Percentiles rank a stretch among this genome's conserved stretches.
Evolutionary conservation across 2,888 invertebrate species (phyloP).

Genomic region (Scotopteryx bipunctaria): DNA sequence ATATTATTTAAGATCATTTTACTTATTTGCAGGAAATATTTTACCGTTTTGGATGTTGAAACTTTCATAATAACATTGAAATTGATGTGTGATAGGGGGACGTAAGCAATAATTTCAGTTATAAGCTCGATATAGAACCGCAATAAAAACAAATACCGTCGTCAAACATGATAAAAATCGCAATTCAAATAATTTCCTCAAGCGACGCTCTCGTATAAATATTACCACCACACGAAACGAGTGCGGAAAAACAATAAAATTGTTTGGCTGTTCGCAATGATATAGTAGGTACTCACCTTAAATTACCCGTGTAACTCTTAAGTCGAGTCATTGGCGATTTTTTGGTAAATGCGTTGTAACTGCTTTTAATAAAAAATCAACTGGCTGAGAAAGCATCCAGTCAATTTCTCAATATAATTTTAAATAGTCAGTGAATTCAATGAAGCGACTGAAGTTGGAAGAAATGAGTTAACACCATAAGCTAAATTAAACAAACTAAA

Average conservation of each 20-base stretch:
- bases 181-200: slow-evolving; percentile 21
- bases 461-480: too few relatives aligned
- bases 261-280: slow-evolving; percentile 33
- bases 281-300: too few relatives aligned
- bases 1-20: neutral
- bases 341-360: too few relatives aligned
- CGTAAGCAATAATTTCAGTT: neutral
- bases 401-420: too few relatives aligned
- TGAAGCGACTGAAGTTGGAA: too few relatives aligned
- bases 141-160: neutral
- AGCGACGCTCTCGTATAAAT: slow-evolving; percentile 22
- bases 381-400: too few relatives aligned
- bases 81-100: too few relatives aligned
- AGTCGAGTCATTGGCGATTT: too few relatives aligned
- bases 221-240: slow-evolving; percentile 21
- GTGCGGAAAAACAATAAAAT: slow-evolving; percentile 40
- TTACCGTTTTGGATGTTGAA: neutral
- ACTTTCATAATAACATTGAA: neutral
- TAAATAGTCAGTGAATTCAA: too few relatives aligned
- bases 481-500: too few relatives aligned
- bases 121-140: neutral
- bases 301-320: too few relatives aligned
- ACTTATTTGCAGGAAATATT: neutral
- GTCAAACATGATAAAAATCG: neutral
- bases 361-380: too few relatives aligned